Conservation (phyloP, 2,113 vertebrate genomes). For the Upupa epops region DNA sequence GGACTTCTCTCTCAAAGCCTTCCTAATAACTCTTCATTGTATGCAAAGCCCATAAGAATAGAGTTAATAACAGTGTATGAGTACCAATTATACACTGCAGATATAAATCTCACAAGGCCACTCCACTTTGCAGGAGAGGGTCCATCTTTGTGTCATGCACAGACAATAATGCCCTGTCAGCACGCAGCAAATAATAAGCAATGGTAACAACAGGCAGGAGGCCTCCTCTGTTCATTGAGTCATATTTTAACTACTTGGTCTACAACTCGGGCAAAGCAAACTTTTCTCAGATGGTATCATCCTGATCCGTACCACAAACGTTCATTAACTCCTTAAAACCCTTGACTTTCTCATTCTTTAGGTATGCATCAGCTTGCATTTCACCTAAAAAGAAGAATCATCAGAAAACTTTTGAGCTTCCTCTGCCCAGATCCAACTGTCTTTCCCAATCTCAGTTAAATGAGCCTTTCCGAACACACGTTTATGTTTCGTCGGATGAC, state of each 20-base stretch:
- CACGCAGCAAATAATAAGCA: neutral
- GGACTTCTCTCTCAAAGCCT: neutral
- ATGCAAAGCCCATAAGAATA: slow-evolving; percentile 11
- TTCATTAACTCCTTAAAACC: neutral
- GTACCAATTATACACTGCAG: slow-evolving; percentile 16
- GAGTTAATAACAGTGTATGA: neutral
- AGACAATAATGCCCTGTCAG: neutral
- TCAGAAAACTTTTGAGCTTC: neutral
- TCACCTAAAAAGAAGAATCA: neutral
- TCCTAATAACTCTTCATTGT: neutral
- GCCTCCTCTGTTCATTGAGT: neutral
- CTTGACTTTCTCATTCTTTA: neutral
- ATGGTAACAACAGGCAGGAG: neutral
- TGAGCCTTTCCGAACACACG: neutral
- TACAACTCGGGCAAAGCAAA: neutral
- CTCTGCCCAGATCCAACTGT: neutral
- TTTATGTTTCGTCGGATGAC: neutral
- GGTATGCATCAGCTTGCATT: neutral
- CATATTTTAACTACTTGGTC: neutral
- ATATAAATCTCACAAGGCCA: neutral
- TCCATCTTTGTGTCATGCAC: neutral
- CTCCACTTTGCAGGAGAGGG: neutral
- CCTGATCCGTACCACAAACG: neutral
- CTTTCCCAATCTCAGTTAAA: neutral
- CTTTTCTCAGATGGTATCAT: neutral